These are phyloP conservation scores for Eidolon helvum DNA, from an alignment of 2,113 vertebrate genomes.

Conservation along the genomic window DNA sequence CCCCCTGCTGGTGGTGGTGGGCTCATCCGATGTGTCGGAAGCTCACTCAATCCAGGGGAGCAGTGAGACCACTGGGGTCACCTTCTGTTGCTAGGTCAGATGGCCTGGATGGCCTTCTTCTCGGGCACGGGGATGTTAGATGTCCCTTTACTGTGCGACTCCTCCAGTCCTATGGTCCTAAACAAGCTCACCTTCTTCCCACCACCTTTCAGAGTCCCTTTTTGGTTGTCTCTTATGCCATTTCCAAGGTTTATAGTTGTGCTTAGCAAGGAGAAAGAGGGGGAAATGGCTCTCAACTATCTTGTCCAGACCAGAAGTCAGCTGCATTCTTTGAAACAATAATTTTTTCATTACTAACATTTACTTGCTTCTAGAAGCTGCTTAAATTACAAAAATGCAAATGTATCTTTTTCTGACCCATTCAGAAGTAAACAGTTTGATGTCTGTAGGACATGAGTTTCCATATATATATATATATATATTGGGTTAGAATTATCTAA, in stretches of 20 bases:
- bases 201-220: neutral
- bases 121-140: too few species aligned
- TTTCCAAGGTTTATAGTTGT: neutral
- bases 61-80: neutral
- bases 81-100: neutral
- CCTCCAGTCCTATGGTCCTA: neutral
- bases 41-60: neutral
- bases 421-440: neutral
- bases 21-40: neutral
- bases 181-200: neutral
- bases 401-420: neutral
- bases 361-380: neutral
- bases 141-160: neutral
- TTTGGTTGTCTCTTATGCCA: neutral
- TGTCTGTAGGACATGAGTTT: neutral
- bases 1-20: neutral
- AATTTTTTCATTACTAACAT: neutral
- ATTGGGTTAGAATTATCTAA: neutral
- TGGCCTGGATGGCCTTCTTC: neutral
- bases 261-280: neutral
- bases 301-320: neutral
- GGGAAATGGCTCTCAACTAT: neutral
- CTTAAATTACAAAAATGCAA: neutral
- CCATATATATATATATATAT: fast-evolving
- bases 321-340: neutral